Evolutionary conservation across 2,113 vertebrate species (phyloP).

Genomic region (Diadophis punctatus): DNA sequence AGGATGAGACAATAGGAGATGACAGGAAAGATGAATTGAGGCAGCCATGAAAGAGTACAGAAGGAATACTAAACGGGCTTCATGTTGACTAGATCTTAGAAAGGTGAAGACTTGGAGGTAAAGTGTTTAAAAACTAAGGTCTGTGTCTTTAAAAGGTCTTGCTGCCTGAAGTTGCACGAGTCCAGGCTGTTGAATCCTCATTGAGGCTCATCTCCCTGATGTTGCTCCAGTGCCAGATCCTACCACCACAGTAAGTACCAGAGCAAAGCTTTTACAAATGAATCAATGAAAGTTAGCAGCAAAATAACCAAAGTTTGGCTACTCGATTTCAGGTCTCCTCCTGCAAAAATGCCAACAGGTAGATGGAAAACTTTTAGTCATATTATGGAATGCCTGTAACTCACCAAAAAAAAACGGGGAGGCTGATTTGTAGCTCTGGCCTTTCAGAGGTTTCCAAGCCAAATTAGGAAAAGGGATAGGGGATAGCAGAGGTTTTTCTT

Average conservation of each 20-base stretch:
- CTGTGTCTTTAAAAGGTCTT: slow-evolving; percentile 57
- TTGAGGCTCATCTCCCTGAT: slow-evolving; percentile 68
- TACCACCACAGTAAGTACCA: slow-evolving; percentile 61
- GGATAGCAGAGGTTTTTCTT: neutral
- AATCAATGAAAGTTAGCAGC: neutral
- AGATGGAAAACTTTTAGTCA: neutral
- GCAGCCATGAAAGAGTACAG: neutral
- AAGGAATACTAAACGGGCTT: neutral
- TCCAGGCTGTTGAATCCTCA: slow-evolving; percentile 55
- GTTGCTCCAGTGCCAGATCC: slow-evolving; percentile 54
- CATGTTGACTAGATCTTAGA: neutral
- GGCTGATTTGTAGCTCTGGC: neutral
- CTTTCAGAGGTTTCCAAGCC: neutral
- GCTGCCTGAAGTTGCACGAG: slow-evolving; percentile 33
- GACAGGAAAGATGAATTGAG: neutral
- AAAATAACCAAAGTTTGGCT: neutral
- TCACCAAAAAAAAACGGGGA: neutral
- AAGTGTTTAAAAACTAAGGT: neutral
- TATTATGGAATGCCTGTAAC: neutral
- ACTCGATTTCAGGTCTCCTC: neutral
- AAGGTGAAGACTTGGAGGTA: neutral
- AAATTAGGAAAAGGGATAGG: neutral
- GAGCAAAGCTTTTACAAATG: neutral
- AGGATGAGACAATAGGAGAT: neutral
- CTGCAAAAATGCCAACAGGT: neutral